A percentile compares a stretch with the other conserved stretches of the same genome.
Evolutionary conservation across 2,797 vertebrate genomes (phyloP).

Genomic region (Taenioides sp.): DNA sequence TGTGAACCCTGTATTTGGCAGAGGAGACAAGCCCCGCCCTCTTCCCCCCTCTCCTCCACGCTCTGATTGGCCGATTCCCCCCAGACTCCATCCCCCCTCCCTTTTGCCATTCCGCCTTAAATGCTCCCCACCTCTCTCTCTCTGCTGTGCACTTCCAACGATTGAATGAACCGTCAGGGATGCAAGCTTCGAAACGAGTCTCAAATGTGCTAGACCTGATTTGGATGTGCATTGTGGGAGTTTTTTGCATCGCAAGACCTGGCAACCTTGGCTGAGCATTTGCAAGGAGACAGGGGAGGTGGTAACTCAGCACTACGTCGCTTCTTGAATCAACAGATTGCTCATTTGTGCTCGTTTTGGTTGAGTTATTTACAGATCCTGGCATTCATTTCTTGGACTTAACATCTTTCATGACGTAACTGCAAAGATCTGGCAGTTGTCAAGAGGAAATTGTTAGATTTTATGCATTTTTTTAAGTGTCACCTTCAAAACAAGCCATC

Average conservation of each 20-base stretch:
- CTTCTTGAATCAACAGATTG: conserved; percentile 63
- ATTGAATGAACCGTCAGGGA: conserved; percentile 77
- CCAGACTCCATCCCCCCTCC: conserved; percentile 42
- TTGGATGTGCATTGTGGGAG: not conserved
- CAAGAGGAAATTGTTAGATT: conserved; percentile 28
- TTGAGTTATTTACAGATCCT: conserved; percentile 13
- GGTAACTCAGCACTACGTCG: not conserved
- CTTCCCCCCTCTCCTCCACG: conserved; percentile 55
- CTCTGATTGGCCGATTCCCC: conserved; percentile 66
- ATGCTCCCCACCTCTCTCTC: conserved; percentile 36
- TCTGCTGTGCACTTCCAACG: conserved; percentile 42
- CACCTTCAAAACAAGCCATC: conserved; percentile 24
- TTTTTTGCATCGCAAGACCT: conserved; percentile 51
- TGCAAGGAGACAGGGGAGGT: not conserved
- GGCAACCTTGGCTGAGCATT: conserved; percentile 53
- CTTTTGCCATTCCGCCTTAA: conserved; percentile 19
- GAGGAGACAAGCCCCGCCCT: conserved; percentile 53
- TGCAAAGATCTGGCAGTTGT: conserved; percentile 18
- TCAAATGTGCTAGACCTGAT: not conserved
- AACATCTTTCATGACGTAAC: conserved; percentile 4
- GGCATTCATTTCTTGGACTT: conserved; percentile 18
- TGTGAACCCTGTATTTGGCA: conserved; percentile 52
- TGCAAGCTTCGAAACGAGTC: conserved; percentile 52
- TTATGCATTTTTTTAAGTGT: conserved; percentile 29
- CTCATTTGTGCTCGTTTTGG: conserved; percentile 23